Base-by-base conservation (phyloP, 2,797 vertebrate genomes). In the Brachyalestes nurse region DNA sequence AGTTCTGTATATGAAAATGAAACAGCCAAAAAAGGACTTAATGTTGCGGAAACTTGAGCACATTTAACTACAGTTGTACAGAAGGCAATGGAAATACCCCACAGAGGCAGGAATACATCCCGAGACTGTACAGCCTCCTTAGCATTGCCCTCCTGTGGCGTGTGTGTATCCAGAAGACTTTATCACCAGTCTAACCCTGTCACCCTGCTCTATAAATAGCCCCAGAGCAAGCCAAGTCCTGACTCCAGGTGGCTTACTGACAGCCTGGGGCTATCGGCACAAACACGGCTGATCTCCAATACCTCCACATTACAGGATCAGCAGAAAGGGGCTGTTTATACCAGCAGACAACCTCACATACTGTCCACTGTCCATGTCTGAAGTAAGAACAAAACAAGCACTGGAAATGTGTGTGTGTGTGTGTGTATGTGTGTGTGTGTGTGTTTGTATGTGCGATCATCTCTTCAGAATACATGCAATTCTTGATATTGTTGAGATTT, bases 161-260 rank as follows among this genome's bases (percentile, higher is more conserved):
- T 67, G 34, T 72, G 28, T 62, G 51, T 73, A 69, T 71, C 40
- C 25, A 72, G 55, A 71, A 77, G 74, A 75, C 70, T 76, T 70
- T 73, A 77, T 82, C 79, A 21, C 60, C 28, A 76, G 71, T 58
- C 51, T 4, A 74, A 80, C 66, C 58, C 69, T 79, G 57, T 72
- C 77, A 77, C 55, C 69, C 82, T 55, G 61, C 38, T 42, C 75
- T 86, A 86, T 75, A 83, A 84, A 86, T 81, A 86, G 38, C 53
- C 67, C 57, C 23, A 42, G 74, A 78, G 74, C 81, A 81, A 65
- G 38, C 45, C n/a, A 57, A 72, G 23, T 81, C 57, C 69, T 23
- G 28, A 72, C 78, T 83, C 66, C 72, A 70, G 72, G 80, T 61
- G 82, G 45, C 72, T 72, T 74, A 53, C 64, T 74, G 72, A 81